Percentiles rank a stretch among this genome's conserved stretches.
phyloP scores from a whole-genome alignment of 2,888 invertebrate species.

The Nomada goodeniana region DNA sequence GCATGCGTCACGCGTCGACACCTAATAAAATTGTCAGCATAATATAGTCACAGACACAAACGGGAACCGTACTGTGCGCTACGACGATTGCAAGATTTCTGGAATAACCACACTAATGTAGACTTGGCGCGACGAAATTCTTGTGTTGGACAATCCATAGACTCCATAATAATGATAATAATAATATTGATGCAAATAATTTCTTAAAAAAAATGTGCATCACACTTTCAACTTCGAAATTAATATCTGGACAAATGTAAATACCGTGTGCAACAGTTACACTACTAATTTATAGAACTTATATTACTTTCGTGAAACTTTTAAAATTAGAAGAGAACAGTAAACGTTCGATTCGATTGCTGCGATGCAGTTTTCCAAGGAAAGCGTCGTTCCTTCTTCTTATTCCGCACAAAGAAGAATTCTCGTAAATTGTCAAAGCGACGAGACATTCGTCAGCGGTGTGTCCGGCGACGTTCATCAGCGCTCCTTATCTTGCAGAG shows the following conservation, averaged over 20 bases:
- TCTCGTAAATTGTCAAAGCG: constrained; percentile 58
- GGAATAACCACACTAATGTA: too few relatives aligned
- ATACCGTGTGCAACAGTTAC: neutral
- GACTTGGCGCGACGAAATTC: too few relatives aligned
- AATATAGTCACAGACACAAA: too few relatives aligned
- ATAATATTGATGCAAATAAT: too few relatives aligned
- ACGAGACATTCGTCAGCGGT: constrained; percentile 56
- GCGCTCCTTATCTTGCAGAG: constrained; percentile 54
- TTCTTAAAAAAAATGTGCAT: too few relatives aligned
- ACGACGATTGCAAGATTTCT: too few relatives aligned
- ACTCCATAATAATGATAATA: too few relatives aligned
- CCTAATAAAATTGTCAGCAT: too few relatives aligned
- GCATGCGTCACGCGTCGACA: too few relatives aligned
- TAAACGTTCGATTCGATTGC: constrained; percentile 25
- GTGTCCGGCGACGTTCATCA: constrained; percentile 57
- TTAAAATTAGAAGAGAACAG: neutral
- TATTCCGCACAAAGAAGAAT: constrained; percentile 47
- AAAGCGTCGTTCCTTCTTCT: neutral
- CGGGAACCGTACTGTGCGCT: too few relatives aligned
- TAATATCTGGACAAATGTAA: neutral
- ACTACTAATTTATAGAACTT: neutral
- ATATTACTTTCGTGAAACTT: neutral
- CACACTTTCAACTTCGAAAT: neutral
- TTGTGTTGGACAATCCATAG: too few relatives aligned
- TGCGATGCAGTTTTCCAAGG: neutral